Conservation (phyloP, 2,797 vertebrate species). For the Leptodactylus fallax region DNA sequence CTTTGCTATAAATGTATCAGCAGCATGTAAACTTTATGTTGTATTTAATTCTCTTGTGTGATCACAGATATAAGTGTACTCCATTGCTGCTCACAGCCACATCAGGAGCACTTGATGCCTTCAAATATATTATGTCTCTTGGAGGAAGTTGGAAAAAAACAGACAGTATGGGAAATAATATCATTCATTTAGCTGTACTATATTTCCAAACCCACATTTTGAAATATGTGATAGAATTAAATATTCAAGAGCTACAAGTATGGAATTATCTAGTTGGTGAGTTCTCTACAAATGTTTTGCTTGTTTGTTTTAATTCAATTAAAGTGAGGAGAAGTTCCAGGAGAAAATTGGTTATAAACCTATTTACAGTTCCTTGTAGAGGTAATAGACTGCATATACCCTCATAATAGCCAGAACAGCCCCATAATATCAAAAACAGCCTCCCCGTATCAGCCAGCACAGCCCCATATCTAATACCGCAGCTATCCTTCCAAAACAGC, state of each 20-base stretch:
- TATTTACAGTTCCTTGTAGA: no score
- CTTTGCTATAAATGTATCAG: no score
- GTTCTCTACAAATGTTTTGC: constrained; percentile 33
- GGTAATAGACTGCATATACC: no score
- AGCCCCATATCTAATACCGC: no score
- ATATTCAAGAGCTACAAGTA: constrained; percentile 76
- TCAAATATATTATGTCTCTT: constrained; percentile 75
- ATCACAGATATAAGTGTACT: constrained; percentile 72
- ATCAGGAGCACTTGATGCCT: constrained; percentile 76
- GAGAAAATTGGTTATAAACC: no score
- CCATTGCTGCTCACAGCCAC: constrained; percentile 76
- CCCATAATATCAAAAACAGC: no score
- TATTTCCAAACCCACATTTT: constrained; percentile 78
- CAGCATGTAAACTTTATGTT: no score
- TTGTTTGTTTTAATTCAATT: no score
- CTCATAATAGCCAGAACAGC: no score
- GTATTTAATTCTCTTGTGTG: neutral
- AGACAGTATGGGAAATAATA: constrained; percentile 76
- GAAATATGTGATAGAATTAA: constrained; percentile 72
- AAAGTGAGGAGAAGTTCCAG: no score
- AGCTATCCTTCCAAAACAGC: no score
- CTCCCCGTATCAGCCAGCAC: no score
- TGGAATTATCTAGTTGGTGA: constrained; percentile 80
- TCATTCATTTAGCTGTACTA: constrained; percentile 77
- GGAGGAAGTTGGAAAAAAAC: constrained; percentile 76